These are phyloP conservation scores for Dasysyrphus tricinctus DNA, from an alignment of 2,888 invertebrate species.

Conservation along the genomic window DNA sequence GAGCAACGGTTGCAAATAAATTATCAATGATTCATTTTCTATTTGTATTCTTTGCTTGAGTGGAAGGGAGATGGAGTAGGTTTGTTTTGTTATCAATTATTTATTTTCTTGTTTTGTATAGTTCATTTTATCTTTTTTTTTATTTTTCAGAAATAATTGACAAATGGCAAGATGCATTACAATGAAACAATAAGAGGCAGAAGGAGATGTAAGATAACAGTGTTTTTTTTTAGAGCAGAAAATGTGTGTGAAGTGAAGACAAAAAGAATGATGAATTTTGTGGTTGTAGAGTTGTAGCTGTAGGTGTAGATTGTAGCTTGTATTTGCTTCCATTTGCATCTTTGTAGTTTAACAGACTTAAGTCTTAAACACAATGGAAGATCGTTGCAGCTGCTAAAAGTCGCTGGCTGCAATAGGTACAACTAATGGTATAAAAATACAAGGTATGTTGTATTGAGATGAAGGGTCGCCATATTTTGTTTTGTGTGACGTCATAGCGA, in stretches of 20 bases:
- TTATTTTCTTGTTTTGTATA: background rate
- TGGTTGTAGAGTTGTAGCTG: background rate
- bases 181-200: background rate
- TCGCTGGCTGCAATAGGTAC: too few relatives aligned
- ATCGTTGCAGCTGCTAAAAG: background rate
- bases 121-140: background rate
- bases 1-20: background rate
- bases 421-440: too few relatives aligned
- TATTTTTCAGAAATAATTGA: background rate
- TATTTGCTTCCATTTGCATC: background rate
- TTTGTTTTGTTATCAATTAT: constrained; percentile 28
- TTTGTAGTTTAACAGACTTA: background rate
- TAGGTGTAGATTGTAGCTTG: background rate
- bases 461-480: too few relatives aligned
- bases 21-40: background rate
- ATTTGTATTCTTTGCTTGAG: constrained; percentile 11
- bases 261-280: background rate
- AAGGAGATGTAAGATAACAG: background rate
- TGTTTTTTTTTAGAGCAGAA: background rate
- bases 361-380: background rate
- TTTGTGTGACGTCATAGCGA: too few relatives aligned
- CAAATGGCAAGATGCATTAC: background rate
- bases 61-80: constrained; percentile 37
- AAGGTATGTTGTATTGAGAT: too few relatives aligned
- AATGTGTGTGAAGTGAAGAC: background rate